Evolutionary conservation across 2,797 vertebrate genomes (phyloP), one percentile per base, ranked within the genome.

Genomic region (Podarcis siculus): DNA sequence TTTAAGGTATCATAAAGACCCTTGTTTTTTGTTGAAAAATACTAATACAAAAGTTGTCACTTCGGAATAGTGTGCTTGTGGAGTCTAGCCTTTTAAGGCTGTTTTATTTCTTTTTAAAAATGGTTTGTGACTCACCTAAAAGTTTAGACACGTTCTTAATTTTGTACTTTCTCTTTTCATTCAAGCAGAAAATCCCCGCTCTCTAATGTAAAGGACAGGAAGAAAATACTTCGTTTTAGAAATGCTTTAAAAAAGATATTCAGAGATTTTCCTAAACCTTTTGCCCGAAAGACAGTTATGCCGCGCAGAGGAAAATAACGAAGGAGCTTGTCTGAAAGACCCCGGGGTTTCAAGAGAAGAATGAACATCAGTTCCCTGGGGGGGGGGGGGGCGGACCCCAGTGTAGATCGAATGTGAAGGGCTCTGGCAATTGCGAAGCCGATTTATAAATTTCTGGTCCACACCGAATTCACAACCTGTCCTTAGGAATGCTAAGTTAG

Each of bases 361-460:
- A 27, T 66, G 49, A 55, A 66, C 8, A 64, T 27, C 30, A 15
- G 25, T 80, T 64, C 12, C 55, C 19, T 23, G n/a, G 25, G 45
- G 49, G 49, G 10, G 5, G 42, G 4, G 12, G 27, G 8, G 23
- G 83, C 94, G 55, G 86, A 79, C 88, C 89, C 69, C 73, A 85
- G 67, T 85, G 84, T 79, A 76, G 75, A 76, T 45, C 13, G 42
- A 55, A 64, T 39, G 42, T 78, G 79, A 87, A 83, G 88, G 93
- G 81, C 13, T 0, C 49, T 55, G 49, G n/a, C 8, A 37, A 67
- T 58, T 3, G 2, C 1, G 35, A 91, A 66, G 89, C 42, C 86
- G 49, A 89, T 90, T 90, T 79, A 89, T 83, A 88, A 42, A 35
- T 27, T 69, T 92, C 91, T 85, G 89, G 21, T 86, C 83, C 45